Evolutionary conservation across 1,140 invertebrate genomes (phyloP), one percentile per base, ranked within the genome.

Genomic region (Laodelphax striatellus): DNA sequence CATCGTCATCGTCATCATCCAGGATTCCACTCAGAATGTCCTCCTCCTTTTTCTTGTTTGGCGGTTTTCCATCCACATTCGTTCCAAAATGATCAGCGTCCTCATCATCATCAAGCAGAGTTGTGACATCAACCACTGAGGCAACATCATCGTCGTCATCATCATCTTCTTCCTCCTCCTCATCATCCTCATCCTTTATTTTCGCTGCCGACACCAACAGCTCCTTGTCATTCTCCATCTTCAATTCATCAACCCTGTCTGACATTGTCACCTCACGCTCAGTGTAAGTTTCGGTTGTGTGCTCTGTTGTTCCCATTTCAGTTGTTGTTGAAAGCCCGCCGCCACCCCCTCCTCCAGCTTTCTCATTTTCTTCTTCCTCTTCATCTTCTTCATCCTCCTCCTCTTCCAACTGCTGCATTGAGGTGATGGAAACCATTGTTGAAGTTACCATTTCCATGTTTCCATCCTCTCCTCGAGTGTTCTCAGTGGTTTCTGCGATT

Each of bases 401-500:
- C 16, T 52, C 50, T 41, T 46, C 58, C 16, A 60, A 22, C 38
- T 17, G 65, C 63, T 58, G 53, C 28, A 6, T 64, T 10, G 24
- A 43, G 17, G 6, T 72, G 68, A 0, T 70, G 69, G 1, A 70
- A 63, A 13, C 70, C 68, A 0, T 73, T 64, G 0, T 70, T 63
- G 5, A 50, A 19, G 46, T 50, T 6, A 50, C 14, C 16, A 69
- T 67, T 0, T 63, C 63, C 5, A 67, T 62, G 8, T 66, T 52
- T 54, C 63, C 54, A 34, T 60, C 64, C 8, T 57, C 62, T n/a
- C 67, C 62, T 5, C 63, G 62, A 21, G 56, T 52, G n/a, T 66
- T 55, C 17, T 66, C 65, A 38, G 43, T 43, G 14, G 53, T 55
- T 56, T 56, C 28, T 1, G 16, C 38, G 13, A 50, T 55, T 11